phyloP scores from a whole-genome alignment of 2,888 invertebrate species.

The Apamea sordens region DNA sequence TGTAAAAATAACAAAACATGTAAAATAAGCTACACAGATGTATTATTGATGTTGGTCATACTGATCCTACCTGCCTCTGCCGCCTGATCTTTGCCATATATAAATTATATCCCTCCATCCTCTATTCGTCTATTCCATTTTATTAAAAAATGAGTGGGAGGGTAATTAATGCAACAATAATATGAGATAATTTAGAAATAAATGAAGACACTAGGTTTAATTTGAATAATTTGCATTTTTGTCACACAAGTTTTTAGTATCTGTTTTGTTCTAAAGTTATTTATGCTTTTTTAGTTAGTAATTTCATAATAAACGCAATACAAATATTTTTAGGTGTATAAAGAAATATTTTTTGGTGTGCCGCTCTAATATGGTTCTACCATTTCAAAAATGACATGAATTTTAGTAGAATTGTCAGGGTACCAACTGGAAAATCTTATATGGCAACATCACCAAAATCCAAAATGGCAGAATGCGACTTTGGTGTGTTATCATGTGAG shows the following conservation, averaged over 20 bases:
- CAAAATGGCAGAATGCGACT: slow-evolving; percentile 93
- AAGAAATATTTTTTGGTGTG: neutral
- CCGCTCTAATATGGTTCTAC: slow-evolving; percentile 26
- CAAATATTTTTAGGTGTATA: too few relatives aligned
- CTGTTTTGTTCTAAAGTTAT: neutral
- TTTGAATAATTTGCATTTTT: neutral
- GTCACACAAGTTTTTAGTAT: neutral
- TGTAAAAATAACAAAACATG: neutral
- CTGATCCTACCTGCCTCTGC: too few relatives aligned
- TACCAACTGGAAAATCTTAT: slow-evolving; percentile 30
- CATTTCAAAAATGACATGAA: slow-evolving; percentile 15
- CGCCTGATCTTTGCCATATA: slow-evolving; percentile 1
- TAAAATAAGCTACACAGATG: neutral
- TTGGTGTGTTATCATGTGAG: slow-evolving; percentile 94
- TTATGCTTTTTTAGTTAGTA: neutral
- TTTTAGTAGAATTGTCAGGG: slow-evolving; percentile 55
- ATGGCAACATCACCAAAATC: slow-evolving; percentile 82
- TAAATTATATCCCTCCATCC: neutral
- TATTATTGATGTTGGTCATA: slow-evolving; percentile 23
- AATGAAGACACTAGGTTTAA: neutral
- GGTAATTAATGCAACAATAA: neutral
- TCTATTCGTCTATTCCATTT: neutral
- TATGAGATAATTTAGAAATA: neutral
- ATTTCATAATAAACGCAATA: neutral
- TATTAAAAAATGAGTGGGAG: neutral